Conservation (phyloP, 2,113 vertebrate species). For the Lethenteron reissneri region DNA sequence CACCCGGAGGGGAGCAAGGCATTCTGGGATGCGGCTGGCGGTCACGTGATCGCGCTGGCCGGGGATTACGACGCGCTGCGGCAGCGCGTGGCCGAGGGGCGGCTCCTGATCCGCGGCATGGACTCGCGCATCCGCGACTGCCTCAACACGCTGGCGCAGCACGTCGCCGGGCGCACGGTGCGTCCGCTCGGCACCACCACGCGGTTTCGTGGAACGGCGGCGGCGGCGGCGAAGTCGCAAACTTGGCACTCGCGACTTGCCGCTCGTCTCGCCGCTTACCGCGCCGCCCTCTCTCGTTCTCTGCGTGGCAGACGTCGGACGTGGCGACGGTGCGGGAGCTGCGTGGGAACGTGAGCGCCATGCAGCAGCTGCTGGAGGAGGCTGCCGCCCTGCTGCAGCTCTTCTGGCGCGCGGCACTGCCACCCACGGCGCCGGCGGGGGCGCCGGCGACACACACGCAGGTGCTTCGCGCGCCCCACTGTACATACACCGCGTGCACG, state of each 20-base stretch:
- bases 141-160: conserved; percentile 13
- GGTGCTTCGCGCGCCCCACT: no score
- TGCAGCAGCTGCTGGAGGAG: conserved; percentile 36
- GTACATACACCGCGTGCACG: no score
- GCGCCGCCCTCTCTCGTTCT: neutral
- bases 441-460: no score
- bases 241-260: no score
- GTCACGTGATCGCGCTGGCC: conserved; percentile 24
- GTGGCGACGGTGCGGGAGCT: conserved; percentile 18
- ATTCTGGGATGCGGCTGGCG: conserved; percentile 18
- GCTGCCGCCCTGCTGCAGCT: conserved; percentile 27
- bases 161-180: conserved; percentile 21
- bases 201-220: no score
- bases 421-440: conserved; percentile 9
- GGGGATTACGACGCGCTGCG: conserved; percentile 40
- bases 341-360: conserved; percentile 20
- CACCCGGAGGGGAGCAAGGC: no score
- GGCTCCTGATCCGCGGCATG: conserved; percentile 28
- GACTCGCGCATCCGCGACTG: conserved; percentile 17
- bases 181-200: neutral
- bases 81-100: conserved; percentile 38
- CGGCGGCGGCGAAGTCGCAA: no score
- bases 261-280: no score
- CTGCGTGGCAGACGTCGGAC: conserved; percentile 20
- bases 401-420: conserved; percentile 43